Percentiles rank a stretch among this genome's conserved stretches.
phyloP scores from a whole-genome alignment of 1,140 invertebrate species.

The Dreissena rostriformis region DNA sequence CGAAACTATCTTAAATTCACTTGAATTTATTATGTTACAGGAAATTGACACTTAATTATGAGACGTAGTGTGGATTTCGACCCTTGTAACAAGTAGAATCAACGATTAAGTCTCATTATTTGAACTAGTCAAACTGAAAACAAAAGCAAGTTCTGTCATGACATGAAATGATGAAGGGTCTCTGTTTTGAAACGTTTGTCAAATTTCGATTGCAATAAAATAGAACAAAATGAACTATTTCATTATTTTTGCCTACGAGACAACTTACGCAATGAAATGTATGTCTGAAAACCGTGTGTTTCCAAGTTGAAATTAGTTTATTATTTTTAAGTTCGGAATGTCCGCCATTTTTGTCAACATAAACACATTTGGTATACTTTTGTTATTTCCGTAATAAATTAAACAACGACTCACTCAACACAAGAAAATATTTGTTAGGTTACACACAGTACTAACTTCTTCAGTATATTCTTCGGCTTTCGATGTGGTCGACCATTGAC shows the following conservation, averaged over 20 bases:
- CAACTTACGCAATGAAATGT: neutral
- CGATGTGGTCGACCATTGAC: too few relatives aligned
- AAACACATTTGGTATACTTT: constrained; percentile 37
- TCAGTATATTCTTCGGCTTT: too few relatives aligned
- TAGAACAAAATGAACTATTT: neutral
- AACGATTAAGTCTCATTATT: too few relatives aligned
- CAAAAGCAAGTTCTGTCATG: neutral
- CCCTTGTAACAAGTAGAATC: too few relatives aligned
- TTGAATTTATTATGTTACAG: too few relatives aligned
- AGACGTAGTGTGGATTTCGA: too few relatives aligned
- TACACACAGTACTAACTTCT: too few relatives aligned
- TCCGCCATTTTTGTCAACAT: constrained; percentile 52
- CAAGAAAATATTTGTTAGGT: too few relatives aligned
- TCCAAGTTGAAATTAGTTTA: neutral
- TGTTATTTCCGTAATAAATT: neutral
- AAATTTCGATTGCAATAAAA: neutral
- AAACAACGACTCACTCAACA: too few relatives aligned
- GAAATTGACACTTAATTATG: too few relatives aligned
- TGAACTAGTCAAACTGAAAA: too few relatives aligned
- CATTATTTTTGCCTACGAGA: neutral
- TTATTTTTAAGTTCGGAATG: constrained; percentile 19
- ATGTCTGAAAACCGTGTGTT: neutral
- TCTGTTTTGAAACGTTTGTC: neutral
- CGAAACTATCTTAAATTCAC: too few relatives aligned
- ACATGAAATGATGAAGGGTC: neutral